Conservation (phyloP, 1,140 invertebrate species). For the Linepithema humile region DNA sequence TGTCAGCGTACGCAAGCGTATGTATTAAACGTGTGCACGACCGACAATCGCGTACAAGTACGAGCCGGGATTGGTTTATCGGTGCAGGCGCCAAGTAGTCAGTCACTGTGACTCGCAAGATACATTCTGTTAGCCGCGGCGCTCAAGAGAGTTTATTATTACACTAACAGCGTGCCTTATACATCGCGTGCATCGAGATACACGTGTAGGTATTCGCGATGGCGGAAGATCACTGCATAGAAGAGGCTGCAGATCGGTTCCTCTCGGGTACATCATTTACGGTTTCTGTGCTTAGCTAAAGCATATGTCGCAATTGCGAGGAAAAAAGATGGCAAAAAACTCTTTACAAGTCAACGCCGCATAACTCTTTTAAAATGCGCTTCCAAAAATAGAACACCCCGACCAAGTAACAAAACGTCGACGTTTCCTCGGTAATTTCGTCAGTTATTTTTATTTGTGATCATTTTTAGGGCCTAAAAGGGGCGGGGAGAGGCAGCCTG, state of each 20-base stretch:
- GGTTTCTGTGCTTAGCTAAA: constrained; percentile 37
- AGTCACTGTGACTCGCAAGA: constrained; percentile 59
- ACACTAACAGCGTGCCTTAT: constrained; percentile 51
- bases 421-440: neutral
- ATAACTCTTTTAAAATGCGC: neutral
- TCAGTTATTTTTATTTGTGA: constrained; percentile 42
- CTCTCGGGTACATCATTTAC: constrained; percentile 12
- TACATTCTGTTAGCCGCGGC: constrained; percentile 58
- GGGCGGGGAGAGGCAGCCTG: neutral
- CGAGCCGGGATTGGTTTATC: constrained; percentile 61
- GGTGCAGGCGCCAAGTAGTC: constrained; percentile 69
- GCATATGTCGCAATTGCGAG: neutral
- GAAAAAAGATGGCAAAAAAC: neutral
- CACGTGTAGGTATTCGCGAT: constrained; percentile 49
- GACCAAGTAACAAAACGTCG: neutral
- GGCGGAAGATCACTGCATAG: constrained; percentile 20
- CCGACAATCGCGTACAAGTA: constrained; percentile 22
- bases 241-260: neutral
- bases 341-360: neutral
- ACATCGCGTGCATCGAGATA: constrained; percentile 57
- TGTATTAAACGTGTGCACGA: constrained; percentile 71
- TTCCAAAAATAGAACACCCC: neutral
- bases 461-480: constrained; percentile 36
- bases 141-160: constrained; percentile 65
- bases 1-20: constrained; percentile 55